Base-by-base conservation (phyloP, 2,888 invertebrate species). In the Nemurella pictetii region DNA sequence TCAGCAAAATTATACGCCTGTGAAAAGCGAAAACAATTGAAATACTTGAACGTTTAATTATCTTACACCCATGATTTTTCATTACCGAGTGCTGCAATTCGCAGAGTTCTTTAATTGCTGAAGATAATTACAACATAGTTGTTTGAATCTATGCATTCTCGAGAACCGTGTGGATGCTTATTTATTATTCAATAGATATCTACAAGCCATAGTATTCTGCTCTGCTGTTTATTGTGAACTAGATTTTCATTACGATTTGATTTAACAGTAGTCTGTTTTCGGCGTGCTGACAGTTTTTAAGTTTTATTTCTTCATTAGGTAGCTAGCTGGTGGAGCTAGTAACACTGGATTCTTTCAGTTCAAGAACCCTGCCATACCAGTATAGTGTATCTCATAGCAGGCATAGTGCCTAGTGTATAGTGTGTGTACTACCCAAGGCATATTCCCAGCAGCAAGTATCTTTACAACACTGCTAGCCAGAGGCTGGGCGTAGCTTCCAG, bases 251-350 rank as follows among this genome's bases (percentile, higher is more conserved):
- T 72, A 82, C 78, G 78, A 78, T 78, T 55, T 78, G 28, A 78
- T 78, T 1, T 78, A 78, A 35, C 28, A 81, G 72, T 82, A 20
- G 9, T 55, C 20, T 55, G 55, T 55, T 55, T 55, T 55, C 55
- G 55, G 55, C 20, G 0, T 30, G 28, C 5, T 29, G 20, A 30
- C 30, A 78, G 28, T 30, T 78, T 78, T 12, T 20, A 28, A 28
- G 72, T 82, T 72, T 82, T 25, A 82, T 82, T 82, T 82, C 82
- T 82, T 82, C 82, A 82, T 82, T 72, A 82, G 72, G 30, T 27
- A 20, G 29, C 78, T 78, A 30, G 7, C n/a, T n/a, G 12, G 12
- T 0, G 2, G 5, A 29, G 12, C 0, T 26, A 72, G 55, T 27
- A 15, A 72, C 7, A 81, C 82, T n/a, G 82, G 72, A 55, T 81